phyloP scores from a whole-genome alignment of 2,888 invertebrate genomes.

The Acleris cristana region DNA sequence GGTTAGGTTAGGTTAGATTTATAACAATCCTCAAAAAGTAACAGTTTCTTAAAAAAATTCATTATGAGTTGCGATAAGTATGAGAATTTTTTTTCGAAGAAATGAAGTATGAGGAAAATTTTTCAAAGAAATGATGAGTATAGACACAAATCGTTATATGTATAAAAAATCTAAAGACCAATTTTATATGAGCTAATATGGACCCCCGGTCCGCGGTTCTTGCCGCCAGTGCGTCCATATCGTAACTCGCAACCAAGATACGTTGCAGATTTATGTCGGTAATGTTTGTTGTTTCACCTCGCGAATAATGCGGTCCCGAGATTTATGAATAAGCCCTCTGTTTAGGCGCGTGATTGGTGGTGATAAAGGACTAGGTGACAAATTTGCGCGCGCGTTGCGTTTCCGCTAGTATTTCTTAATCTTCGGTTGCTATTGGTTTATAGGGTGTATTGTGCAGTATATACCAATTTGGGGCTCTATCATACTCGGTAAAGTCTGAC shows the following conservation, averaged over 20 bases:
- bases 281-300: slow-evolving; percentile 83
- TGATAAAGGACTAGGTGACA: slow-evolving; percentile 63
- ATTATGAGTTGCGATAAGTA: too few relatives aligned
- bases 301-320: slow-evolving; percentile 75
- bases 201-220: neutral
- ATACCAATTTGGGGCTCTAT: too few relatives aligned
- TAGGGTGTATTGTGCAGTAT: neutral
- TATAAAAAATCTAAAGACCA: too few relatives aligned
- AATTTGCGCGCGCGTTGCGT: slow-evolving; percentile 40
- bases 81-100: too few relatives aligned
- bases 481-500: too few relatives aligned
- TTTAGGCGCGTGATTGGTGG: slow-evolving; percentile 71
- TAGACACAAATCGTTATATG: too few relatives aligned
- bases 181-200: too few relatives aligned
- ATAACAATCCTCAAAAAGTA: too few relatives aligned
- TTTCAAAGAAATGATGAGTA: too few relatives aligned
- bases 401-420: slow-evolving; percentile 20
- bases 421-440: slow-evolving; percentile 5
- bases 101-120: too few relatives aligned
- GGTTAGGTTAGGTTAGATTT: too few relatives aligned
- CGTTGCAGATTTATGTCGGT: slow-evolving; percentile 82
- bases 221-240: slow-evolving; percentile 47
- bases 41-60: too few relatives aligned
- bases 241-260: slow-evolving; percentile 75
- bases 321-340: slow-evolving; percentile 79